Evolutionary conservation across 2,888 invertebrate species (phyloP).

Genomic region (Drosophila robusta): DNA sequence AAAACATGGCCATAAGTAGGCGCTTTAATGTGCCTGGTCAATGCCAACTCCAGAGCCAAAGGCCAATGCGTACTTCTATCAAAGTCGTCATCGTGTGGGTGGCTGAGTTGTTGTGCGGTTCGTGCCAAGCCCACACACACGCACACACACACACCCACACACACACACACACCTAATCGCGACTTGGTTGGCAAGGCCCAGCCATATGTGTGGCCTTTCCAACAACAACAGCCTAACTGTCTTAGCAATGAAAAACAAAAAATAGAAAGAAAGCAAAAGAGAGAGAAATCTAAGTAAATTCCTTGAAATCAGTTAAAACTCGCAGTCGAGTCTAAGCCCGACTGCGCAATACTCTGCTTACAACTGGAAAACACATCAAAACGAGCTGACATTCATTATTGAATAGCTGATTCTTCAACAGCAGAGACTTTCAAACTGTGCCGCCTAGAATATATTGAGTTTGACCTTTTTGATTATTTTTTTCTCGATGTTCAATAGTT

Average conservation of each 20-base stretch:
- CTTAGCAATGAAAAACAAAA: conserved; percentile 34
- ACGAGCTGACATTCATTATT: too few relatives aligned
- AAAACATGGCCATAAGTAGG: conserved; percentile 53
- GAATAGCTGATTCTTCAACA: too few relatives aligned
- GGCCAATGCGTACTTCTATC: conserved; percentile 70
- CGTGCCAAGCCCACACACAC: conserved; percentile 27
- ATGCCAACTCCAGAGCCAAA: conserved; percentile 56
- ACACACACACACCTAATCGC: not conserved
- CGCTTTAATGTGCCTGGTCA: conserved; percentile 64
- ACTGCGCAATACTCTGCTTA: not conserved
- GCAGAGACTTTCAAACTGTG: too few relatives aligned
- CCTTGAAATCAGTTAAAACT: conserved; percentile 59
- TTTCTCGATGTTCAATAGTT: too few relatives aligned
- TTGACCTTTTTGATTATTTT: too few relatives aligned
- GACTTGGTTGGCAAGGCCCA: conserved; percentile 24
- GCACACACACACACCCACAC: conserved; percentile 3
- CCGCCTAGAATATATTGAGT: too few relatives aligned
- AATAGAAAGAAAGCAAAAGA: conserved; percentile 12
- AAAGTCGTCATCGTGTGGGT: conserved; percentile 63
- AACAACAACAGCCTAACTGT: conserved; percentile 59
- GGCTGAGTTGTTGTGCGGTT: conserved; percentile 23
- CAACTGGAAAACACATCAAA: too few relatives aligned
- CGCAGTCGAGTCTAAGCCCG: not conserved
- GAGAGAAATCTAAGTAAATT: conserved; percentile 56
- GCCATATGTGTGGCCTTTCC: conserved; percentile 45